phyloP scores from a whole-genome alignment of 2,797 vertebrate genomes.

The Gymnocypris eckloni region DNA sequence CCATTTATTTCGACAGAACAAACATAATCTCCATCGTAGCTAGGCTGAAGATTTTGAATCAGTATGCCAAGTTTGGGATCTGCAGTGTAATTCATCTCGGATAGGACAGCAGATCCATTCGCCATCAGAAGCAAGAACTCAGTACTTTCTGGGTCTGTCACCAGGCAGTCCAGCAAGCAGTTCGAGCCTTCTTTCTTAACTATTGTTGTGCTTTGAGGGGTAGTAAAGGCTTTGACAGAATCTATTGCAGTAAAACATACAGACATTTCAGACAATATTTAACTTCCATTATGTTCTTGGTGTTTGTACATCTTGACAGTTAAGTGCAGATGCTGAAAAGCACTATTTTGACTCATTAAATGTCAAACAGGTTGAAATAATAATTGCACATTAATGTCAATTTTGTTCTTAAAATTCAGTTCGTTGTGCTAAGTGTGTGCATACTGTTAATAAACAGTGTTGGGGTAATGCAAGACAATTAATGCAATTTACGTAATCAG shows the following conservation, averaged over 20 bases:
- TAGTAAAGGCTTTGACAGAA: constrained; percentile 62
- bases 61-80: constrained; percentile 76
- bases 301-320: neutral
- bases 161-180: constrained; percentile 79
- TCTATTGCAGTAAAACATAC: constrained; percentile 37
- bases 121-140: constrained; percentile 70
- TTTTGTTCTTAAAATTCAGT: neutral
- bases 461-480: too few species aligned
- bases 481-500: too few species aligned
- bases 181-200: constrained; percentile 67
- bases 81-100: constrained; percentile 75
- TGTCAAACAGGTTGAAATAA: neutral
- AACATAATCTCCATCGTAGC: constrained; percentile 70
- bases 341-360: neutral
- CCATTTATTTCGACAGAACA: constrained; percentile 74
- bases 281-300: neutral
- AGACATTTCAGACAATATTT: neutral
- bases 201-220: accelerated
- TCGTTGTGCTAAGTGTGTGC: neutral
- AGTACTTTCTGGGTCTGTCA: constrained; percentile 78
- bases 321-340: neutral
- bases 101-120: constrained; percentile 11
- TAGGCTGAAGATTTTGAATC: constrained; percentile 70
- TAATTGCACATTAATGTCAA: neutral
- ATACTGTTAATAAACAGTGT: neutral